A percentile compares a stretch with the other conserved stretches of the same genome.
Conservation (phyloP, 2,888 invertebrate species). For the Gymnosoma rotundatum region DNA sequence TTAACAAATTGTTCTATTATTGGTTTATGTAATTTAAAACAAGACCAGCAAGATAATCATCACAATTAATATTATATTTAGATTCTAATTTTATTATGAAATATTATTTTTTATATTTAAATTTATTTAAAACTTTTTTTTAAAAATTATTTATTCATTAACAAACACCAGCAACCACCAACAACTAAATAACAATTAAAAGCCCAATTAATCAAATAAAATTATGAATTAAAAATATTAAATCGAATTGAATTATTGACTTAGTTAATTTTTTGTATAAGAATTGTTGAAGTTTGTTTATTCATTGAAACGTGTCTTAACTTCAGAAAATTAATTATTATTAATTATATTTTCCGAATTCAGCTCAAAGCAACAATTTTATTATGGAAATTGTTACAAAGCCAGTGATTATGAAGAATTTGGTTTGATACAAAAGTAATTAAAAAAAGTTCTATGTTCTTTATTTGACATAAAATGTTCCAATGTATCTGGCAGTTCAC, state of each 20-base stretch:
- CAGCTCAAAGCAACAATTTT: no score
- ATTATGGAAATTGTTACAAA: no score
- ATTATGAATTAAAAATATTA: conserved; percentile 6
- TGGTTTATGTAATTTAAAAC: neutral
- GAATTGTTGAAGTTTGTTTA: no score
- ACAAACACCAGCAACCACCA: conserved; percentile 10
- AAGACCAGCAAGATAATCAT: conserved; percentile 42
- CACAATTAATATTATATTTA: conserved; percentile 44
- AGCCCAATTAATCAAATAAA: conserved; percentile 43
- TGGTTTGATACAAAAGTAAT: no score
- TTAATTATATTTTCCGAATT: no score
- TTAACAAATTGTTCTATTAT: conserved; percentile 61
- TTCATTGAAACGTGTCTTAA: no score
- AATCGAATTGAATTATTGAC: conserved; percentile 20
- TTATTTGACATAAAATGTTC: no score
- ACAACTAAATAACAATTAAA: conserved; percentile 46
- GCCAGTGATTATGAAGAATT: no score
- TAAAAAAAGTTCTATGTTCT: no score
- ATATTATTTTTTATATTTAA: conserved; percentile 14
- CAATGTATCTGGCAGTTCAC: no score
- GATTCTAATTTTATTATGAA: conserved; percentile 47
- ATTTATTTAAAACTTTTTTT: conserved; percentile 33
- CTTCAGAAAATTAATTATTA: no score
- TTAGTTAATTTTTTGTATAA: neutral
- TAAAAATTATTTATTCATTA: no score